Percentiles rank a stretch among this genome's conserved stretches.
Conservation (phyloP, 2,113 vertebrate species). For the Pogonocichla stellata region DNA sequence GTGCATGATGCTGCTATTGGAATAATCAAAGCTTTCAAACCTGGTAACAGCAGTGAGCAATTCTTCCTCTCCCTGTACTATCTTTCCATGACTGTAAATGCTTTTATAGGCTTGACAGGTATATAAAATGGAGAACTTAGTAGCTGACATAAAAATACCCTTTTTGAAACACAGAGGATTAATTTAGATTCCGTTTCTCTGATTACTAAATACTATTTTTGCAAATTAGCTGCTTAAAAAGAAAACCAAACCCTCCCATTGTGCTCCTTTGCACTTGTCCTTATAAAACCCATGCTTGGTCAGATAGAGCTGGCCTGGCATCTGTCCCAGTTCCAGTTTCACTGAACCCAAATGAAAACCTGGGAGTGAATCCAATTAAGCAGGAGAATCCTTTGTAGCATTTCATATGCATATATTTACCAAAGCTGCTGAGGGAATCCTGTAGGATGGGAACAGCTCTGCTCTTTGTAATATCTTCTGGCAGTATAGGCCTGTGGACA, state of each 20-base stretch:
- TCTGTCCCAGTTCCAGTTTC: background rate
- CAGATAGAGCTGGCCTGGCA: background rate
- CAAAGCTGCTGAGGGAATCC: background rate
- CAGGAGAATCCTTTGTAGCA: background rate
- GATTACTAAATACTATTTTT: background rate
- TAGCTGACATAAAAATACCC: background rate
- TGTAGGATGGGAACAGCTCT: background rate
- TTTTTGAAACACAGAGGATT: background rate
- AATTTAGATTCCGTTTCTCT: background rate
- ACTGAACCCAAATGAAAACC: background rate
- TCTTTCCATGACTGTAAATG: background rate
- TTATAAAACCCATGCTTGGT: background rate
- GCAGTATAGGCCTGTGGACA: background rate
- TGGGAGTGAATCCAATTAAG: background rate
- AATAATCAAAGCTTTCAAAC: background rate
- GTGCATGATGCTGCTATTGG: background rate
- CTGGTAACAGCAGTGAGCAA: background rate
- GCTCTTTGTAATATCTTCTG: background rate
- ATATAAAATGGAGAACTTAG: background rate
- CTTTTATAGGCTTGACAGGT: background rate
- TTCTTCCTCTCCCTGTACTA: background rate
- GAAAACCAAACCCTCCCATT: background rate
- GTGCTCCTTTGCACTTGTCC: background rate
- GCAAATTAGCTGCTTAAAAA: background rate
- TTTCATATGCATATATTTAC: background rate